Evolutionary conservation across 1,140 invertebrate species (phyloP).

Genomic region (Brevipalpus yothersi): DNA sequence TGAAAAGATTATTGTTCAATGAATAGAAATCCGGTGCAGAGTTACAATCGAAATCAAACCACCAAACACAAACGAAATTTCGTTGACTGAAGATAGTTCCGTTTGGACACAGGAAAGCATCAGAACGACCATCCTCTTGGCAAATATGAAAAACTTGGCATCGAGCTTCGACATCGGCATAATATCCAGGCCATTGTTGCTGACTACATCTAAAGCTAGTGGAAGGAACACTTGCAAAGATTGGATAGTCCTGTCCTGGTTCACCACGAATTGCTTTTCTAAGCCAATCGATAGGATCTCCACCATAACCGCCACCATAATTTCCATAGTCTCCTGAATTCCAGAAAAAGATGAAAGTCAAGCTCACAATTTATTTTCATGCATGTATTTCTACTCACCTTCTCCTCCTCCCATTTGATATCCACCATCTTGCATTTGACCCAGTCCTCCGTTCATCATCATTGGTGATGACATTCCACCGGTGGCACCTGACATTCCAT

Average conservation of each 20-base stretch:
- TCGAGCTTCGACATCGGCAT: slow-evolving; percentile 42
- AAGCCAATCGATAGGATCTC: slow-evolving; percentile 1
- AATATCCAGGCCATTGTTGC: slow-evolving; percentile 29
- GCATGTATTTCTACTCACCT: neutral
- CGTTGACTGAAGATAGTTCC: slow-evolving; percentile 66
- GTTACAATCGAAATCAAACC: slow-evolving; percentile 62
- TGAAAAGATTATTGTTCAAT: slow-evolving; percentile 20
- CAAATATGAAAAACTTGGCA: slow-evolving; percentile 38
- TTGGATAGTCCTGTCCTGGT: slow-evolving; percentile 23
- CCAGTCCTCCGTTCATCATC: neutral
- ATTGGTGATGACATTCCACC: neutral
- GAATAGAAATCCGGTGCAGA: slow-evolving; percentile 28
- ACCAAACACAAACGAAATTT: slow-evolving; percentile 70
- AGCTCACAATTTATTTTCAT: neutral
- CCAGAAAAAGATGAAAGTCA: neutral
- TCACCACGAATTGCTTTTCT: slow-evolving; percentile 19
- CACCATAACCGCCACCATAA: neutral
- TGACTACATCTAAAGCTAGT: slow-evolving; percentile 17
- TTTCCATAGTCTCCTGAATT: neutral
- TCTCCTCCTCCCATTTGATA: neutral
- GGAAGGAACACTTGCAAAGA: slow-evolving; percentile 16
- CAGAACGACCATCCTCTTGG: slow-evolving; percentile 24
- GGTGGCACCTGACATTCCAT: neutral
- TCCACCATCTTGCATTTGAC: neutral
- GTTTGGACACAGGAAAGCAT: slow-evolving; percentile 54